These are phyloP conservation scores for Rissa tridactyla DNA, from an alignment of 2,113 vertebrate genomes.

Conservation along the genomic window DNA sequence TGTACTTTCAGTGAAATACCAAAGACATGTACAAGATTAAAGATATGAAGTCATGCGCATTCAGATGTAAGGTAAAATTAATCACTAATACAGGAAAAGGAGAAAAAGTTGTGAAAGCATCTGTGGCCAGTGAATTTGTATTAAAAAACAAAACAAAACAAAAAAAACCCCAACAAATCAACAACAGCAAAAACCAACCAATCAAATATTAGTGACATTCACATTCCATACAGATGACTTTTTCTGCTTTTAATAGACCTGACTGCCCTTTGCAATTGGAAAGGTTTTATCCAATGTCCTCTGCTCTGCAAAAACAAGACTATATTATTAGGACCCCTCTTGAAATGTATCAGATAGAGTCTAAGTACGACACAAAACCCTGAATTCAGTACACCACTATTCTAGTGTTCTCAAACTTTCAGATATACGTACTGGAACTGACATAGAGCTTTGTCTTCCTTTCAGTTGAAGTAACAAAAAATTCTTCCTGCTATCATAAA, in stretches of 20 bases:
- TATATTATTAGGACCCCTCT: not conserved
- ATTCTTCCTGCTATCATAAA: not conserved
- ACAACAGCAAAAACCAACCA: not conserved
- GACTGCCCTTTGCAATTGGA: constrained; percentile 27
- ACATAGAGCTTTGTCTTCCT: not conserved
- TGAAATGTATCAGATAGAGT: not conserved
- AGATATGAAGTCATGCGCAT: not conserved
- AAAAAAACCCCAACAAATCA: not conserved
- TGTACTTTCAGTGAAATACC: not conserved
- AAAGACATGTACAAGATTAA: constrained; percentile 8
- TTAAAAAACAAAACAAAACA: not conserved
- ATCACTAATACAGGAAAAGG: not conserved
- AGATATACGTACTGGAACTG: not conserved
- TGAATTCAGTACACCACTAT: not conserved
- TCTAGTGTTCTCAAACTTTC: not conserved
- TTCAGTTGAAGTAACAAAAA: constrained; percentile 16
- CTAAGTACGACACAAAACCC: constrained; percentile 16
- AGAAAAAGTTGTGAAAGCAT: not conserved
- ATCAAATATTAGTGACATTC: constrained; percentile 30
- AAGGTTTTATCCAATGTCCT: not conserved
- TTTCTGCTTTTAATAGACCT: constrained; percentile 16
- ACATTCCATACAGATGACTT: constrained; percentile 29
- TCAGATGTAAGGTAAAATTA: not conserved
- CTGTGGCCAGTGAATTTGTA: not conserved
- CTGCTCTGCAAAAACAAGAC: not conserved